These are phyloP conservation scores for Psammodynastes pulverulentus DNA, from an alignment of 2,113 vertebrate genomes.

Conservation along the genomic window DNA sequence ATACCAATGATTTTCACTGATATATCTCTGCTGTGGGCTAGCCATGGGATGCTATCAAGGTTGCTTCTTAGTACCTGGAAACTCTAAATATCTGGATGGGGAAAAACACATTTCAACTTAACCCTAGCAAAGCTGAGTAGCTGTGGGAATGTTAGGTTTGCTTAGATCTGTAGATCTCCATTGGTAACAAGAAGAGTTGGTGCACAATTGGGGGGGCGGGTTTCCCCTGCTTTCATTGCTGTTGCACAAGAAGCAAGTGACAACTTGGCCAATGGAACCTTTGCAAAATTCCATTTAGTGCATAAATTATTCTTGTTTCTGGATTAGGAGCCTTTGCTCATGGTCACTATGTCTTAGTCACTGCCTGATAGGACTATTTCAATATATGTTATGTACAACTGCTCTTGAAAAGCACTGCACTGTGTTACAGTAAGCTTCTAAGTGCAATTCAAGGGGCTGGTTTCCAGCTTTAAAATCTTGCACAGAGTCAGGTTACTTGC, in stretches of 20 bases:
- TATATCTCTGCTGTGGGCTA: not conserved
- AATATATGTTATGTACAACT: not conserved
- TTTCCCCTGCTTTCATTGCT: not conserved
- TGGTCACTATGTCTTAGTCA: not conserved
- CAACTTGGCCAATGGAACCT: not conserved
- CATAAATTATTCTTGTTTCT: not conserved
- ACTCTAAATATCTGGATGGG: not conserved
- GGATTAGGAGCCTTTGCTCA: not conserved
- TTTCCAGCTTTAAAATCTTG: not conserved
- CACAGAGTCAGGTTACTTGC: not conserved
- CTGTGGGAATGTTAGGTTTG: not conserved
- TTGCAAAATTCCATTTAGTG: not conserved
- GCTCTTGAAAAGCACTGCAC: not conserved
- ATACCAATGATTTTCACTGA: not conserved
- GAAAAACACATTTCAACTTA: not conserved
- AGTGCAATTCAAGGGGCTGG: not conserved
- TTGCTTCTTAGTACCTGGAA: not conserved
- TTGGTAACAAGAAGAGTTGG: not conserved
- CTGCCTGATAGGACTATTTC: not conserved
- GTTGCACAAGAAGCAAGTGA: not conserved
- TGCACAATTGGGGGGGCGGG: not conserved
- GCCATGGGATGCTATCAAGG: not conserved
- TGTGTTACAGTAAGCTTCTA: not conserved
- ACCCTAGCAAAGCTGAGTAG: not conserved
- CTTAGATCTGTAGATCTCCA: not conserved